A percentile compares a stretch with the other conserved stretches of the same genome.
Conservation (phyloP, 2,797 vertebrate species). For the Lepus oiostolus region DNA sequence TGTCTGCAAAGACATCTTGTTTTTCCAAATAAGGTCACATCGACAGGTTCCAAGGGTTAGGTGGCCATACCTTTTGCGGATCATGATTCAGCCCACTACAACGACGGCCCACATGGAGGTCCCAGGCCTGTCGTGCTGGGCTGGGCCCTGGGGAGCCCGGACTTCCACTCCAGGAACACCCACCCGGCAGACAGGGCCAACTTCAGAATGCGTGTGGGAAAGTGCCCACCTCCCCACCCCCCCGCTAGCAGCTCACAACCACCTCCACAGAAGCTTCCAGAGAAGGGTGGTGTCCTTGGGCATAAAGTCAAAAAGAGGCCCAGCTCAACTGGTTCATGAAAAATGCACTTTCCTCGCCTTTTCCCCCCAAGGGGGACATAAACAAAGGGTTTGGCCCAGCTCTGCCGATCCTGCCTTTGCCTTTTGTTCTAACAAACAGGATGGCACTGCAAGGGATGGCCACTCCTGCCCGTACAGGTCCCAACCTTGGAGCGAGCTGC, state of each 20-base stretch:
- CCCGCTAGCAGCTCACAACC: not conserved
- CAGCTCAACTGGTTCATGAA: not conserved
- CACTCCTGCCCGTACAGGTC: not conserved
- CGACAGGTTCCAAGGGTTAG: not conserved
- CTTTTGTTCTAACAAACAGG: not conserved
- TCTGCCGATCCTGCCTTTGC: not conserved
- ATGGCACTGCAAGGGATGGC: not conserved
- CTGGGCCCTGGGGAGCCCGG: too few species aligned
- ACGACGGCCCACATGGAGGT: fast-evolving
- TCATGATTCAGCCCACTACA: not conserved
- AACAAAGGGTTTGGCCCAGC: not conserved
- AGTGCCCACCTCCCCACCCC: not conserved
- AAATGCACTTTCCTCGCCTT: slow-evolving; percentile 15
- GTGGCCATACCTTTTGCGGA: not conserved
- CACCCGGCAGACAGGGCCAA: fast-evolving
- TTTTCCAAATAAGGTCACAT: not conserved
- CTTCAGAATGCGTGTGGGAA: not conserved
- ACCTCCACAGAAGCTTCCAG: slow-evolving; percentile 21
- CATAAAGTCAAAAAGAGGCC: not conserved
- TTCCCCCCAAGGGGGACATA: not conserved
- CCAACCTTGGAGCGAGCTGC: not conserved
- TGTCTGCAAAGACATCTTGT: not conserved
- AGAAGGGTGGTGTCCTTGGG: not conserved
- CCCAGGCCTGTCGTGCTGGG: not conserved
- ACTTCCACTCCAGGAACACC: not conserved